Conservation (phyloP, 1,140 invertebrate species). For the Sogatella furcifera region DNA sequence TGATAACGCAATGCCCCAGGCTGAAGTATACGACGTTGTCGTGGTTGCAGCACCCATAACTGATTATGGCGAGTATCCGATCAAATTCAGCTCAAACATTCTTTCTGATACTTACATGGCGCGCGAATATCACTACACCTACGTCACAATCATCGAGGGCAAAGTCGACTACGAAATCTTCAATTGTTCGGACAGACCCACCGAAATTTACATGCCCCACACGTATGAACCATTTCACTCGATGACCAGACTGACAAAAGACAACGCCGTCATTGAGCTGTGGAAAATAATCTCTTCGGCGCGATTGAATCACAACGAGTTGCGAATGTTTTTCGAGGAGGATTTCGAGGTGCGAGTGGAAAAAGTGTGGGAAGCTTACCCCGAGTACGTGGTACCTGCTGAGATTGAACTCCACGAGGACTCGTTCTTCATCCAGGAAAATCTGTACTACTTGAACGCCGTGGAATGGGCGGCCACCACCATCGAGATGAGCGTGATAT, state of each 20-base stretch:
- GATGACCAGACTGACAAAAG: too few relatives aligned
- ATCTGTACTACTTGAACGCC: constrained; percentile 51
- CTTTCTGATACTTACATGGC: constrained; percentile 14
- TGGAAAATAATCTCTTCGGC: constrained; percentile 50
- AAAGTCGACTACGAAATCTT: constrained; percentile 38
- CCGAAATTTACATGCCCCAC: too few relatives aligned
- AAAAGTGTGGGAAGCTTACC: constrained; percentile 50
- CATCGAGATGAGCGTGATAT: constrained; percentile 60
- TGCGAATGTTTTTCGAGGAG: constrained; percentile 40
- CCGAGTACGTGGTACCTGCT: constrained; percentile 37
- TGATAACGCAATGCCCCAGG: too few relatives aligned
- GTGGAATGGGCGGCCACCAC: constrained; percentile 58
- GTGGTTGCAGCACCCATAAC: constrained; percentile 46
- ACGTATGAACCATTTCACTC: too few relatives aligned
- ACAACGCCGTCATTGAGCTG: constrained; percentile 18
- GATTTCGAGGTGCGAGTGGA: constrained; percentile 31
- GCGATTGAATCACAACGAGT: constrained; percentile 32
- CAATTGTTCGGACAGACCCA: constrained; percentile 21
- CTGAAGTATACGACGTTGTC: constrained; percentile 42
- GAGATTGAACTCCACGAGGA: constrained; percentile 33
- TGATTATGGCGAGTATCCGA: constrained; percentile 29
- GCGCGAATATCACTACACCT: constrained; percentile 40
- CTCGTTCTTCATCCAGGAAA: constrained; percentile 43
- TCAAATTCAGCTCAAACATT: constrained; percentile 28
- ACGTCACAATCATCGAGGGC: constrained; percentile 46